A percentile compares a stretch with the other conserved stretches of the same genome.
Evolutionary conservation across 1,140 invertebrate genomes (phyloP).

Genomic region (Spodoptera litura): DNA sequence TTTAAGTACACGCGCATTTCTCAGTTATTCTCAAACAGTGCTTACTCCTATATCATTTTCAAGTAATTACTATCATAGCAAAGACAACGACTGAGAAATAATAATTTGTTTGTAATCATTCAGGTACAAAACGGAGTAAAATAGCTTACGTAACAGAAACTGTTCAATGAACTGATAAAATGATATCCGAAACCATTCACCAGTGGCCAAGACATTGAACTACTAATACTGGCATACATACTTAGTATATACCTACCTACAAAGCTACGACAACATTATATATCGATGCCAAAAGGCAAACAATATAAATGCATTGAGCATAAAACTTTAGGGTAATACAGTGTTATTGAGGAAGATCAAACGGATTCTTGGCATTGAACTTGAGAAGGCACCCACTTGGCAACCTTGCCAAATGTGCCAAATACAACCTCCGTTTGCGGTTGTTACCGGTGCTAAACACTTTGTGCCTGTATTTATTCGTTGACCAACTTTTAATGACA

Average conservation of each 20-base stretch:
- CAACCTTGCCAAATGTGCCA: slow-evolving; percentile 70
- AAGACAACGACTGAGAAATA: too few relatives aligned
- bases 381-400: slow-evolving; percentile 73
- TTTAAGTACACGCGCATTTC: too few relatives aligned
- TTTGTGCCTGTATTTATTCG: slow-evolving; percentile 1
- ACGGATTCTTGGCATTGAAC: slow-evolving; percentile 80
- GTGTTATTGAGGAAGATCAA: slow-evolving; percentile 60
- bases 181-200: too few relatives aligned
- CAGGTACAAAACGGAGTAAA: too few relatives aligned
- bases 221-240: too few relatives aligned
- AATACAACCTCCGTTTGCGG: slow-evolving; percentile 36
- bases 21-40: too few relatives aligned
- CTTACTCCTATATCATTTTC: too few relatives aligned
- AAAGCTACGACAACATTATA: background rate
- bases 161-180: too few relatives aligned
- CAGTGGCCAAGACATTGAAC: too few relatives aligned
- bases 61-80: too few relatives aligned
- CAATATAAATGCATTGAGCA: background rate
- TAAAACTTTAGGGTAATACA: slow-evolving; percentile 52
- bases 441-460: slow-evolving; percentile 1
- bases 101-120: too few relatives aligned
- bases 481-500: slow-evolving; percentile 13
- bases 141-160: too few relatives aligned
- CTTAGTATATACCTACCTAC: background rate
- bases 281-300: slow-evolving; percentile 27